phyloP scores from a whole-genome alignment of 2,888 invertebrate species.

The Cerastoderma edule region DNA sequence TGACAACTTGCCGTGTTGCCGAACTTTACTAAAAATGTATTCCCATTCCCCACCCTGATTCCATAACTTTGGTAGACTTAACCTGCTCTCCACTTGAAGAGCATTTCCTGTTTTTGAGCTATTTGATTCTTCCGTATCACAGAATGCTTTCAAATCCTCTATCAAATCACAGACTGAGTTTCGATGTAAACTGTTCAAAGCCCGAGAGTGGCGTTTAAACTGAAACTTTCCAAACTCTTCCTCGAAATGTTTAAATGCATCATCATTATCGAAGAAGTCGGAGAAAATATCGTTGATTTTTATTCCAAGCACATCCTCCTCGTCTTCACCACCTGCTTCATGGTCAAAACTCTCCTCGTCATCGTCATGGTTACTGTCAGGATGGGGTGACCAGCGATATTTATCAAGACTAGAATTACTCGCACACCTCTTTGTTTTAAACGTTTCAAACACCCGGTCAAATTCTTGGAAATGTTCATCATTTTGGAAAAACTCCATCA shows the following conservation, averaged over 20 bases:
- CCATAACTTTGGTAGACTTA: slow-evolving; percentile 64
- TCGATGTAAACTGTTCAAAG: slow-evolving; percentile 68
- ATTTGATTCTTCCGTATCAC: slow-evolving; percentile 69
- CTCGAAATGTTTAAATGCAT: slow-evolving; percentile 78
- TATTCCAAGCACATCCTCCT: slow-evolving; percentile 52
- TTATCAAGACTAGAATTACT: slow-evolving; percentile 64
- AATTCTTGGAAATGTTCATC: slow-evolving; percentile 80
- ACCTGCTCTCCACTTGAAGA: slow-evolving; percentile 37
- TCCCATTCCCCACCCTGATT: slow-evolving; percentile 78
- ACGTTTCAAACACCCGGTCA: slow-evolving; percentile 78
- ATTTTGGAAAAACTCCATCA: slow-evolving; percentile 79
- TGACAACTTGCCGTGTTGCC: slow-evolving; percentile 64
- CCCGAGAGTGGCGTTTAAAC: slow-evolving; percentile 69
- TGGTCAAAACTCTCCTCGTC: slow-evolving; percentile 26
- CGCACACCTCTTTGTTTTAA: slow-evolving; percentile 70
- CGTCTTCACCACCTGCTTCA: slow-evolving; percentile 33
- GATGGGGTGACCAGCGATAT: slow-evolving; percentile 61
- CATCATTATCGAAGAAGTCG: slow-evolving; percentile 79
- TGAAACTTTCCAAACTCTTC: slow-evolving; percentile 77
- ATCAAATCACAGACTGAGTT: slow-evolving; percentile 78
- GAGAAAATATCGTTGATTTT: slow-evolving; percentile 71
- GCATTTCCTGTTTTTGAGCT: slow-evolving; percentile 40
- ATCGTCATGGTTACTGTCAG: slow-evolving; percentile 36
- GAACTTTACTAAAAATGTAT: slow-evolving; percentile 74
- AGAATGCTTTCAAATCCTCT: slow-evolving; percentile 76